Evolutionary conservation across 1,140 invertebrate species (phyloP), one percentile per base, ranked within the genome.

Genomic region (Theocolax elegans): DNA sequence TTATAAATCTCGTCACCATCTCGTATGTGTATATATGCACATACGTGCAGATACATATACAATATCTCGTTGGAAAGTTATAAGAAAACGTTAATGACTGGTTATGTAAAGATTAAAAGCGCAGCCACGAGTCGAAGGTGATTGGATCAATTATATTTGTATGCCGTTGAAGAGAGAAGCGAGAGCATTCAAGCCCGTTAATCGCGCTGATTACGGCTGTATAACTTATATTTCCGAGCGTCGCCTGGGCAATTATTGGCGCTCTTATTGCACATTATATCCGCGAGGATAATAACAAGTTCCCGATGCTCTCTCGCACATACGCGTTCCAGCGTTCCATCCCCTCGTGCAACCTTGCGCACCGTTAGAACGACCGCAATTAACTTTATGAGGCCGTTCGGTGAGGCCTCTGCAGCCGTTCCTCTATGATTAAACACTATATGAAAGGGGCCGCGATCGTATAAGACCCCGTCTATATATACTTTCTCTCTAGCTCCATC

Each of bases 281-380:
- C 15, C 25, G 1, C 2, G 13, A 25, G 31, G 63, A 69, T 74
- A 74, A 74, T 72, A 69, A 72, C 68, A 54, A 60, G 66, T 70
- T 67, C 21, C 44, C 60, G 38, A 64, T 65, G 21, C 19, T 10
- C 17, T 12, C 31, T 10, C 56, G 42, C 64, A 51, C 60, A 54
- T 46, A 67, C 58, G 29, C 63, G 48, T 59, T 67, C 40, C 19
- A 49, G 44, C 58, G 60, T 67, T 48, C 59, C 12, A n/a, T n/a
- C n/a, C n/a, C 21, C 6, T 15, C 38, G 25, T 17, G 42, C 67
- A 74, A 71, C 58, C 68, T 74, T 67, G 63, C 63, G 17, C 46
- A 44, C 72, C 69, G 72, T 74, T 75, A 75, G 69, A 62, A 67
- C 67, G 56, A 68, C 56, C 74, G 74, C 71, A 73, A 73, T 75